phyloP scores from a whole-genome alignment of 2,797 vertebrate genomes.

The Carapus acus region DNA sequence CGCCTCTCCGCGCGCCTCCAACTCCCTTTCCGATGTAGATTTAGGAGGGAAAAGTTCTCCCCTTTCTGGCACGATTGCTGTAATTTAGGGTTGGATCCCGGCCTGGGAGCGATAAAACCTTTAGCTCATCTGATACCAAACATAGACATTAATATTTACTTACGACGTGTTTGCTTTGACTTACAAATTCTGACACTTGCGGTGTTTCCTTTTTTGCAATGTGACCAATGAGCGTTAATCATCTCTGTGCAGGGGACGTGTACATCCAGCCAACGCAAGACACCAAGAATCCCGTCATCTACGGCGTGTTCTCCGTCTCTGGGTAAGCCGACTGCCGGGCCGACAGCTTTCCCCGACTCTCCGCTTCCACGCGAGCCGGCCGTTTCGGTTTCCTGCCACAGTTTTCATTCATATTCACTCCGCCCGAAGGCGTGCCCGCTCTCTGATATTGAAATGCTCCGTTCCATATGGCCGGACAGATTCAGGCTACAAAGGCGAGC shows the following conservation, averaged over 20 bases:
- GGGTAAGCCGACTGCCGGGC: conserved; percentile 77
- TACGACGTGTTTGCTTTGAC: conserved; percentile 14
- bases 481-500: conserved; percentile 48
- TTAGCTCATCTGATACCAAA: conserved; percentile 14
- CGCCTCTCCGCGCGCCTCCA: conserved; percentile 16
- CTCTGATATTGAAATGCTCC: conserved; percentile 51
- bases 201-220: conserved; percentile 11
- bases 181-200: background rate
- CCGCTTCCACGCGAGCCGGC: conserved; percentile 33
- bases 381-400: conserved; percentile 38
- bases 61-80: conserved; percentile 41
- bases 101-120: conserved; percentile 26
- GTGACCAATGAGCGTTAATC: conserved; percentile 18
- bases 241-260: conserved; percentile 81
- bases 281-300: conserved; percentile 95
- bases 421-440: conserved; percentile 37
- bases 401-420: conserved; percentile 38
- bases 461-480: conserved; percentile 40
- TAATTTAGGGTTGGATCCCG: conserved; percentile 27
- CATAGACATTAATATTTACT: conserved; percentile 31
- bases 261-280: conserved; percentile 98
- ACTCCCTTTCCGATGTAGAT: conserved; percentile 8
- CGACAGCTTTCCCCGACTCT: conserved; percentile 28
- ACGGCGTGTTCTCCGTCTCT: conserved; percentile 92
- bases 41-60: conserved; percentile 38